A percentile compares a stretch with the other conserved stretches of the same genome.
Evolutionary conservation across 2,888 invertebrate species (phyloP).

Genomic region (Trypoxylon attenuatum): DNA sequence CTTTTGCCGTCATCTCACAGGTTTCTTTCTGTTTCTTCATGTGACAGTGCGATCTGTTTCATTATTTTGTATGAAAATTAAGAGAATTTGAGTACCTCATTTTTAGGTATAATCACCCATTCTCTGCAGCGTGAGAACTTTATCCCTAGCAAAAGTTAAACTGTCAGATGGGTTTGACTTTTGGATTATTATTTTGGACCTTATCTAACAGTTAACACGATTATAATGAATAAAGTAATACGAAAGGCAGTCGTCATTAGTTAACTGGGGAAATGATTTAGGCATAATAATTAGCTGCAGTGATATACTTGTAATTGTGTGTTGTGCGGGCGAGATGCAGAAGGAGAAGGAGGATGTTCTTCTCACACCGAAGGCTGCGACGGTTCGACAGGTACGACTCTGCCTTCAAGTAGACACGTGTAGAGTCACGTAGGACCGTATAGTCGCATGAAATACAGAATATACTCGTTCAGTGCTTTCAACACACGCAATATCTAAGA

Average conservation of each 20-base stretch:
- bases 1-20: no score
- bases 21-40: no score
- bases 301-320: conserved; percentile 69
- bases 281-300: conserved; percentile 48
- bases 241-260: conserved; percentile 1
- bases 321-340: conserved; percentile 83
- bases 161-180: no score
- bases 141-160: no score
- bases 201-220: no score
- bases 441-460: conserved; percentile 64
- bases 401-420: conserved; percentile 71
- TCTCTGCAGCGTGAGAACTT: no score
- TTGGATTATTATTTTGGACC: no score
- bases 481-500: conserved; percentile 46
- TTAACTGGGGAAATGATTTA: conserved; percentile 21
- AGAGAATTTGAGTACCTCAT: no score
- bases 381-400: conserved; percentile 88
- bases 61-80: no score
- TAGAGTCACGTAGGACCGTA: conserved; percentile 64
- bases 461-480: conserved; percentile 51
- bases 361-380: conserved; percentile 96
- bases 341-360: conserved; percentile 86
- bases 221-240: neutral
- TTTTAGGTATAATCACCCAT: no score
- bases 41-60: no score